Base-by-base conservation (phyloP, 2,113 vertebrate species). In the Lonchura striata region DNA sequence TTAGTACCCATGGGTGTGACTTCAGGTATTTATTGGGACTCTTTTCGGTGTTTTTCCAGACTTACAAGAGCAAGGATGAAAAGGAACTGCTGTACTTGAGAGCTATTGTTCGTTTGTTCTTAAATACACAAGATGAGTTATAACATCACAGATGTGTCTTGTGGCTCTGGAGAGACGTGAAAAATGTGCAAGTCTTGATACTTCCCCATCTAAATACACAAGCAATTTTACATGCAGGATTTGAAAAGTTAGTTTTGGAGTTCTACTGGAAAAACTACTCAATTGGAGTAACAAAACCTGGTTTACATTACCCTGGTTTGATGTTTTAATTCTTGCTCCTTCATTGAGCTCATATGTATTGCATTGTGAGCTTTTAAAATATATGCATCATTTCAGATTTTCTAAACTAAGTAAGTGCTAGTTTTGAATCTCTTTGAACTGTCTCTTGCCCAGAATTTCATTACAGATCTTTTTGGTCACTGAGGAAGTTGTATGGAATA, bases 1-100 rank as follows among this genome's bases (percentile, higher is more conserved):
- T 61, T 65, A 25, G 28, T 56, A 33, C 15, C 17, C 24, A 7
- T 46, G 49, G 44, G 4, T 71, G 49, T 56, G 42, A 30, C 42
- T 81, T 93, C 22, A 74, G 21, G 3, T 80, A 11, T 53, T 50
- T 54, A 10, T 11, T 79, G 39, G 15, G 30, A 66, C 25, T 49
- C 75, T 39, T 35, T 61, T 49, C 44, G 22, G 17, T 60, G 24
- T 44, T 82, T 9, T 81, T 92, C 54, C 52, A 61, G 68, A 57
- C 2, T 3, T 61, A n/a, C 5, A 63, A 47, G 50, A 65, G 15
- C 6, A 31, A 31, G 0, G 2, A 42, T 4, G 2, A 56, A 71
- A 70, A 74, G 64, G 22, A 66, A 9, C 41, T 68, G 14, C 46
- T 44, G 10, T 42, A 12, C 35, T 56, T 86, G 35, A 52, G 71